Base-by-base conservation (phyloP, 2,888 invertebrate species). In the Hetaerina titia region DNA sequence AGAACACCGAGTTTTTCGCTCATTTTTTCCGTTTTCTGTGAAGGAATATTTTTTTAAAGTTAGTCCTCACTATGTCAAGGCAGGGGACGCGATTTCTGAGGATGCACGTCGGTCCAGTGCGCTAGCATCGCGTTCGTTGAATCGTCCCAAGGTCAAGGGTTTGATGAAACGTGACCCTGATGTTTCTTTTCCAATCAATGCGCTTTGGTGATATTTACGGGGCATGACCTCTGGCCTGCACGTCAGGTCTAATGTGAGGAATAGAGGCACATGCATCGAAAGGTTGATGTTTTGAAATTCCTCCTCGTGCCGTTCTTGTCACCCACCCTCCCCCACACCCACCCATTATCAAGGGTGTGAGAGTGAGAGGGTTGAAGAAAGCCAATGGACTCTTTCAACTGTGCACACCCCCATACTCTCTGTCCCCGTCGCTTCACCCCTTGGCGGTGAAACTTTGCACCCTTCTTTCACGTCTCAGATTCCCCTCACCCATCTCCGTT, bases 391-490 rank as follows among this genome's bases (percentile, higher is more conserved):
- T 31, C 31, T 81, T 81, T 69, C 31, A 11, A 81, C 25, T 74
- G 25, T n/a, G 25, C 17, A 8, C 74, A 8, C 31, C 81, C 13
- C 31, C 11, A 5, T 13, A n/a, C 69, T 31, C 25, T 5, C 81
- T 31, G 25, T 81, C 22, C 11, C 81, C 22, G 25, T 81, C 22
- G 81, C 31, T 31, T 81, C 81, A 11, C 81, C 81, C 25, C 13
- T 25, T 11, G 81, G 81, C 81, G 81, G n/a, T 81, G 81, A 81
- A 81, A 81, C 81, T 81, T 81, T 31, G 81, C 81, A 81, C 81
- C 81, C 81, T 81, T 81, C 81, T 81, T 81, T 81, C 81, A 81
- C 81, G 25, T n/a, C n/a, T 69, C 69, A 22, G n/a, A 69, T 69
- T 8, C 45, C 45, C 45, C 45, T 45, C 45, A 45, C 45, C 69